Base-by-base conservation (phyloP, 2,888 invertebrate species). In the Polyploca ridens region DNA sequence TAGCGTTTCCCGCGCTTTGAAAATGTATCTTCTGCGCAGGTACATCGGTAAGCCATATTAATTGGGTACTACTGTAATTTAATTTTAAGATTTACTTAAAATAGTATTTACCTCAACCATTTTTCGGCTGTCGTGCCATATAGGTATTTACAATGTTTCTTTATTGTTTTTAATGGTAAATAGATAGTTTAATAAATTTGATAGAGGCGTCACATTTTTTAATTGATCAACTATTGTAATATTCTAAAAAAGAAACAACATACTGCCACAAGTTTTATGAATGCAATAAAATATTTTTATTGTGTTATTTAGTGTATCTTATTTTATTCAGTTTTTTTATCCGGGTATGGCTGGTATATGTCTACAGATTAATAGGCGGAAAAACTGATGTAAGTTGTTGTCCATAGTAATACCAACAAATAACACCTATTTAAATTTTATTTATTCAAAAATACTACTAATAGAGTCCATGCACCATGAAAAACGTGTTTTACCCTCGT, bases 91-190 rank as follows among this genome's bases (percentile, higher is more conserved):
- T 59, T 61, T 19, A 65, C 62, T 16, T 27, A 27, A 27, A 64
- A 63, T 63, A 68, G 58, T 59, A 41, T 69, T 74, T 72, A 76
- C 69, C 71, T 74, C 54, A 69, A 68, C 62, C 62, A 38, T 62
- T 69, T 69, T 69, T 69, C 69, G 69, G 76, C 73, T 65, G 58
- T n/a, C 57, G 78, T 80, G 80, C 78, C 78, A 79, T 79, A 27
- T 27, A 27, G 27, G 75, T 63, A 73, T 70, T 63, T 69, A 67
- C 66, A 70, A 66, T 70, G 57, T 72, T 72, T 68, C 61, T 69
- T 69, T 68, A 69, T 66, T 67, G 65, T 69, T 72, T 71, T 19
- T 60, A 49, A 64, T 58, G 65, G 62, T 66, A 72, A 65, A 72
- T 70, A 71, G 65, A 69, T 71, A 72, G 70, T 65, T 71, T 75